Percentiles rank a stretch among this genome's conserved stretches.
phyloP scores from a whole-genome alignment of 2,888 invertebrate species.

The Halictus ligatus region DNA sequence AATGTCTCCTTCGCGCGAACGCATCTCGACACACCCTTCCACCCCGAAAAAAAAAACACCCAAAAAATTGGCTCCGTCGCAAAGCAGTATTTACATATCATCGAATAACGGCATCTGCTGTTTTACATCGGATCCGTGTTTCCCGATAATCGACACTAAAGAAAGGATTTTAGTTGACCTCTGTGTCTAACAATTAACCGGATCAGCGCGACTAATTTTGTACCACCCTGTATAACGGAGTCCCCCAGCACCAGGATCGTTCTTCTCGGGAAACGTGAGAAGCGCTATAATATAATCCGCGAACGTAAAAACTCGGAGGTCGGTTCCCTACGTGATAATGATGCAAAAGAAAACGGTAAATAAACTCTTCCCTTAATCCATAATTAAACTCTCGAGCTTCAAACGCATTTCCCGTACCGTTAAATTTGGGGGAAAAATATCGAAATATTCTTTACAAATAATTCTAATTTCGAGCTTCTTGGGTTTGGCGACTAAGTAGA shows the following conservation, averaged over 20 bases:
- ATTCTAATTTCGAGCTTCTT: too few relatives aligned
- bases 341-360: conserved; percentile 41
- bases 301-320: conserved; percentile 57
- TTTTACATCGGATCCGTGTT: too few relatives aligned
- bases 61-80: too few relatives aligned
- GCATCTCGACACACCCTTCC: background rate
- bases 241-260: conserved; percentile 37
- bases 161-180: too few relatives aligned
- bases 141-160: too few relatives aligned
- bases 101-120: too few relatives aligned
- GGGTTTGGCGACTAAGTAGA: too few relatives aligned
- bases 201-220: background rate
- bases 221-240: conserved; percentile 20
- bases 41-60: background rate
- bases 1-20: background rate
- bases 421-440: too few relatives aligned
- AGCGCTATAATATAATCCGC: conserved; percentile 62
- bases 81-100: too few relatives aligned
- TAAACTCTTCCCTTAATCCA: conserved; percentile 13
- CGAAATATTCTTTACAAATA: background rate
- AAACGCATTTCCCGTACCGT: background rate
- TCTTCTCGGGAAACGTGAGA: conserved; percentile 59
- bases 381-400: background rate
- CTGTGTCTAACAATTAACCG: background rate
- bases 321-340: conserved; percentile 53